Base-by-base conservation (phyloP, 2,888 invertebrate genomes). In the Hydroisotoma schaefferi region DNA sequence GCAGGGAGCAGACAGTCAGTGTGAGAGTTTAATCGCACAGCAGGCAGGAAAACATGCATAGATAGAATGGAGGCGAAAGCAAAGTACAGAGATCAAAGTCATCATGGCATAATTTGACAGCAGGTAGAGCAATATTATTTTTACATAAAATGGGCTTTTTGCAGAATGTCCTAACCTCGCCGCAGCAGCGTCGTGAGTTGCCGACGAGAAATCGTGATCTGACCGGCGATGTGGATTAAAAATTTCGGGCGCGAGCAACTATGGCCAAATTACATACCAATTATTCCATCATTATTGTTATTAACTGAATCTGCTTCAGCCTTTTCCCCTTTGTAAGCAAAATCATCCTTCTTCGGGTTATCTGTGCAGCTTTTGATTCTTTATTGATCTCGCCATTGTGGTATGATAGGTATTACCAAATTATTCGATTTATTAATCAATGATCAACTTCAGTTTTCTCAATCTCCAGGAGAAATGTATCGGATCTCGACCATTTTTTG, bases 181-280 rank as follows among this genome's bases (percentile, higher is more conserved):
- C 69, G 69, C 66, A 53, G 52, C 48, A 40, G 56, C 37, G 53
- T 69, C 69, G 69, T 69, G 69, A 68, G 63, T 63, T 65, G 70
- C 68, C 68, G 67, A 66, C 61, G 67, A 69, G 66, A 49, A 70
- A 65, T 70, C 70, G 70, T 70, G 70, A 70, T 68, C 62, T 67
- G 62, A 63, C 64, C 63, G 67, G 67, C 67, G 66, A 69, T 71
- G 64, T 71, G 68, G 71, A 71, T 71, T 71, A 71, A 69, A 63
- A 65, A 63, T 68, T 66, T 68, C 65, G 66, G 68, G 63, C 69
- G 72, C 72, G 67, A 71, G 69, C 67, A 72, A 65, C 67, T 63
- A 71, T 72, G 66, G 70, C 70, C 68, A 72, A 72, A 72, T 72
- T 72, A 72, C 64, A 68, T 59, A 63, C 62, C 70, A 72, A 70